Percentiles rank a stretch among this genome's conserved stretches.
Evolutionary conservation across 2,888 invertebrate species (phyloP).

Genomic region (Eristalinus aeneus): DNA sequence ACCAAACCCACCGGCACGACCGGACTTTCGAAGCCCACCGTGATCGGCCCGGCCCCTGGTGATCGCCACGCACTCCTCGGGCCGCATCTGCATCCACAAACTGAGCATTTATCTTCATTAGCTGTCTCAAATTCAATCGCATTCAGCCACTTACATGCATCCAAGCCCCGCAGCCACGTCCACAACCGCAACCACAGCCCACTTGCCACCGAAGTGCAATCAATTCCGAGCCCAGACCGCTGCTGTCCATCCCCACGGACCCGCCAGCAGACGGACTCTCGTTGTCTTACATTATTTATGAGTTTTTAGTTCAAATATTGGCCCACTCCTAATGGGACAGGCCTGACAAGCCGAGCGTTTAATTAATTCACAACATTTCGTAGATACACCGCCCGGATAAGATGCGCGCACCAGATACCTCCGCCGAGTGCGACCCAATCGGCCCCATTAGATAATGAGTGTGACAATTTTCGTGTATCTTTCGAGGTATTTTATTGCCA

Average conservation of each 20-base stretch:
- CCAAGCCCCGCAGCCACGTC: neutral
- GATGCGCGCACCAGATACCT: neutral
- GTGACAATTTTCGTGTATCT: conserved; percentile 30
- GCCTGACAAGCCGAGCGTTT: conserved; percentile 14
- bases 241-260: neutral
- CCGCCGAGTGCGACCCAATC: neutral
- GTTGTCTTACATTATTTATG: conserved; percentile 24
- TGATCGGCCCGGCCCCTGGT: neutral
- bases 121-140: neutral
- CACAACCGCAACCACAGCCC: neutral
- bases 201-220: neutral
- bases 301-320: conserved; percentile 33
- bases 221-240: neutral
- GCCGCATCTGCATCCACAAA: neutral
- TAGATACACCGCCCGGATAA: conserved; percentile 26
- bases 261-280: neutral
- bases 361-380: conserved; percentile 33
- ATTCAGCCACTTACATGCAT: neutral
- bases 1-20: neutral
- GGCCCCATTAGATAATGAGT: conserved; percentile 26
- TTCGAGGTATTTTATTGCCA: conserved; percentile 14
- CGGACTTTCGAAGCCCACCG: neutral
- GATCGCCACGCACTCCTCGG: neutral
- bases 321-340: conserved; percentile 5
- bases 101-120: neutral